Percentiles rank a stretch among this genome's conserved stretches.
Conservation (phyloP, 2,797 vertebrate species). For the Decapterus maruadsi region DNA sequence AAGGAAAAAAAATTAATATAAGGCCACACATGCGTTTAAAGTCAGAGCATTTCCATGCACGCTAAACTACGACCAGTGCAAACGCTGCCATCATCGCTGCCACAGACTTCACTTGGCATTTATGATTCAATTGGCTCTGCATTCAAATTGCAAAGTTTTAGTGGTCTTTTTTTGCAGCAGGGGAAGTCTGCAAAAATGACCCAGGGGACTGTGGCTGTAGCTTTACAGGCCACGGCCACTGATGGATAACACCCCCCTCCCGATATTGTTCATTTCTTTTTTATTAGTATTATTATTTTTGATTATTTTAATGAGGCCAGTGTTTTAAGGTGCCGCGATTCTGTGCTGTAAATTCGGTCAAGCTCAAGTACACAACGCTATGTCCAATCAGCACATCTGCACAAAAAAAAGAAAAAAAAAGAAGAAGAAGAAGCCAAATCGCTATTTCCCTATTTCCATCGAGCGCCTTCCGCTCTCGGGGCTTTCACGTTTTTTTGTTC, state of each 20-base stretch:
- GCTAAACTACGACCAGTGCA: conserved; percentile 25
- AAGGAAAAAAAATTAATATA: conserved; percentile 50
- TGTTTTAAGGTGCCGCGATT: conserved; percentile 43
- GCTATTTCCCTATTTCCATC: conserved; percentile 73
- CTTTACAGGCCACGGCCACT: conserved; percentile 72
- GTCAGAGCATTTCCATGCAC: conserved; percentile 50
- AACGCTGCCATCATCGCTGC: conserved; percentile 13
- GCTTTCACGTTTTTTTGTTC: conserved; percentile 56
- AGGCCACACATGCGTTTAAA: conserved; percentile 52
- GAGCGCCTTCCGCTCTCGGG: conserved; percentile 75
- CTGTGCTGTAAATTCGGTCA: conserved; percentile 62
- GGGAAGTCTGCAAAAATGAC: conserved; percentile 63
- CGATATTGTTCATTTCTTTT: conserved; percentile 39
- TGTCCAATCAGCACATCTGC: conserved; percentile 81
- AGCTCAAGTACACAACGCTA: conserved; percentile 80
- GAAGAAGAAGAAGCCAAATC: conserved; percentile 45
- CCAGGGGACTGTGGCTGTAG: conserved; percentile 50
- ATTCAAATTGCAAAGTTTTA: conserved; percentile 64
- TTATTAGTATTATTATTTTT: background rate
- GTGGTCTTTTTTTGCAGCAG: conserved; percentile 39
- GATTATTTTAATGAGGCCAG: conserved; percentile 38
- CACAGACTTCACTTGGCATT: conserved; percentile 30
- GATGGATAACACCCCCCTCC: conserved; percentile 34
- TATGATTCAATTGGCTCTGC: conserved; percentile 33
- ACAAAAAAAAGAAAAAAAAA: conserved; percentile 37